A percentile compares a stretch with the other conserved stretches of the same genome.
Evolutionary conservation across 2,888 invertebrate species (phyloP).

Genomic region (Platypus cylindrus): DNA sequence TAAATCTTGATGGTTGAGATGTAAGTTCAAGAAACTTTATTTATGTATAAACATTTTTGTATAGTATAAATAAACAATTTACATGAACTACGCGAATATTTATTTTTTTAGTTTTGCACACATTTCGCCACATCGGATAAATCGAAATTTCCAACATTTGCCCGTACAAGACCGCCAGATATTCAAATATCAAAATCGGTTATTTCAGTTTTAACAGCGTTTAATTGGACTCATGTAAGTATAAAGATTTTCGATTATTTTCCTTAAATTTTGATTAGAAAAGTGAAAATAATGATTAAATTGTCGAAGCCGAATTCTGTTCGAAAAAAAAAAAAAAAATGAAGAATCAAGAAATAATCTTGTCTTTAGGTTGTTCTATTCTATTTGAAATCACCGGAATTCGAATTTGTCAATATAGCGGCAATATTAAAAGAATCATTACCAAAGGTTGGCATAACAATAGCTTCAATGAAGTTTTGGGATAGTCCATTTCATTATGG

Average conservation of each 20-base stretch:
- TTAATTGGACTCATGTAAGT: constrained; percentile 81
- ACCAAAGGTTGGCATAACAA: constrained; percentile 54
- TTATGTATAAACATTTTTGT: too few relatives aligned
- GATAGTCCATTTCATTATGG: constrained; percentile 67
- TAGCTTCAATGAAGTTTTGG: constrained; percentile 53
- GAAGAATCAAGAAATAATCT: neutral
- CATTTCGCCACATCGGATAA: constrained; percentile 84
- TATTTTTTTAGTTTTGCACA: constrained; percentile 68
- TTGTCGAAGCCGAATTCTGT: too few relatives aligned
- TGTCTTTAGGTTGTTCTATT: constrained; percentile 60
- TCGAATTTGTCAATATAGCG: constrained; percentile 63
- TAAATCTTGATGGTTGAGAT: too few relatives aligned
- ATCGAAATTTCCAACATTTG: constrained; percentile 78
- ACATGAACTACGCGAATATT: too few relatives aligned
- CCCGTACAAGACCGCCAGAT: constrained; percentile 82
- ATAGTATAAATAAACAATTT: too few relatives aligned
- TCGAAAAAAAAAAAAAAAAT: neutral
- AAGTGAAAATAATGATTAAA: too few relatives aligned
- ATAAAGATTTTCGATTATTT: too few relatives aligned
- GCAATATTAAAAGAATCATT: constrained; percentile 64
- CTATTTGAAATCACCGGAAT: constrained; percentile 63
- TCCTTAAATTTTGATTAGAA: too few relatives aligned
- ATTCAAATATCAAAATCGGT: constrained; percentile 90
- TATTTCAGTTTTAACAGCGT: constrained; percentile 68
- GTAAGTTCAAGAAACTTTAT: too few relatives aligned